A percentile compares a stretch with the other conserved stretches of the same genome.
Evolutionary conservation across 2,113 vertebrate genomes (phyloP).

Genomic region (Lathamus discolor): DNA sequence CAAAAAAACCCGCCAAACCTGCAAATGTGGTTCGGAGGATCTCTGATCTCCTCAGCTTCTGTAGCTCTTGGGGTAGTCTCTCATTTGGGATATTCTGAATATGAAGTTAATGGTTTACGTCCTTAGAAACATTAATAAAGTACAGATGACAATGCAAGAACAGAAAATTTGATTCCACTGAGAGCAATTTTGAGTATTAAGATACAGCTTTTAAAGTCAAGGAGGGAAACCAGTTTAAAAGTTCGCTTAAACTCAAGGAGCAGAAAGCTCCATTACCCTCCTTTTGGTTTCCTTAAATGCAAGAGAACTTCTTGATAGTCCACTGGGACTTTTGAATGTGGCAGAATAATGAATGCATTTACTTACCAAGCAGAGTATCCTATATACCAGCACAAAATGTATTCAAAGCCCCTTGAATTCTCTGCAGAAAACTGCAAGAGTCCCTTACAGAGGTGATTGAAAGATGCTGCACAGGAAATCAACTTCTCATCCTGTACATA

Average conservation of each 20-base stretch:
- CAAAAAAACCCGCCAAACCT: too few species aligned
- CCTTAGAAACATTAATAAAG: background rate
- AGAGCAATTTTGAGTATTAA: background rate
- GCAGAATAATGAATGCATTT: background rate
- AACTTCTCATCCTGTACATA: conserved; percentile 66
- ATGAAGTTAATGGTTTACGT: background rate
- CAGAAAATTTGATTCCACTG: background rate
- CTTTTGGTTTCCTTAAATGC: background rate
- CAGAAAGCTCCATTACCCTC: background rate
- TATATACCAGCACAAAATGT: conserved; percentile 10
- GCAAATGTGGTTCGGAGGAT: background rate
- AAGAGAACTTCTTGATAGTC: background rate
- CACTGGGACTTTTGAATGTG: background rate
- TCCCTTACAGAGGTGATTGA: conserved; percentile 52
- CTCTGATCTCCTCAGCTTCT: background rate
- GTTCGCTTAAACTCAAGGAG: background rate
- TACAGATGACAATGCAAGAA: background rate
- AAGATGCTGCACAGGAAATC: conserved; percentile 61
- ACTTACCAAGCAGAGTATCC: background rate
- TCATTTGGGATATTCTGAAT: background rate
- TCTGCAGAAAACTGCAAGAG: conserved; percentile 13
- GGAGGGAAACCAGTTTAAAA: background rate
- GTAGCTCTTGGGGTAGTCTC: background rate
- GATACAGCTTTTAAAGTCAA: background rate
- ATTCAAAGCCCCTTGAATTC: conserved; percentile 26